A percentile compares a stretch with the other conserved stretches of the same genome.
phyloP scores from a whole-genome alignment of 2,888 invertebrate species.

The Napeogenes sylphis region DNA sequence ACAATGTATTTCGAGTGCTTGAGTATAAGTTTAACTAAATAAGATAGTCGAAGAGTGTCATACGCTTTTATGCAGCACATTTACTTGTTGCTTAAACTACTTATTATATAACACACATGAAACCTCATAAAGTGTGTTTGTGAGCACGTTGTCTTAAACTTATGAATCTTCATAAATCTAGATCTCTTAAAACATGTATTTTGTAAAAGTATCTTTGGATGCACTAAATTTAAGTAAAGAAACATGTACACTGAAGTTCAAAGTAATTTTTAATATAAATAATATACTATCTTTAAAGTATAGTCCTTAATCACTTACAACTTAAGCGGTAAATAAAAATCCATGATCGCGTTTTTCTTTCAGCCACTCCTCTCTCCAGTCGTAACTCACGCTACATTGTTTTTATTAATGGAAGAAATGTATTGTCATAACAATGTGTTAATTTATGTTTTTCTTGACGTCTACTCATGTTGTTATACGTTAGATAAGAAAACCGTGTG shows the following conservation, averaged over 20 bases:
- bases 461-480: not conserved
- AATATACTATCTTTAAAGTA: not conserved
- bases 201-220: no score
- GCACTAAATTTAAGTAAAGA: no score
- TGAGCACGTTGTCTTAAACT: not conserved
- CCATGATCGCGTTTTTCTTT: constrained; percentile 24
- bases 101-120: not conserved
- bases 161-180: not conserved
- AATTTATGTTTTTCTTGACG: constrained; percentile 29
- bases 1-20: no score
- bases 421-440: constrained; percentile 38
- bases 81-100: not conserved
- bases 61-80: not conserved
- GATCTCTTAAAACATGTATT: not conserved
- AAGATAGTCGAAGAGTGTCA: not conserved
- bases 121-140: not conserved
- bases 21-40: no score
- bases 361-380: constrained; percentile 37
- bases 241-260: not conserved
- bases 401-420: constrained; percentile 46
- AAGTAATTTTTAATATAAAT: not conserved
- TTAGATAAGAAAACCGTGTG: no score
- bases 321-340: constrained; percentile 12
- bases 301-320: not conserved
- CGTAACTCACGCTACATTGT: constrained; percentile 48